Evolutionary conservation across 2,888 invertebrate species (phyloP).

Genomic region (Eupithecia pulchellata): DNA sequence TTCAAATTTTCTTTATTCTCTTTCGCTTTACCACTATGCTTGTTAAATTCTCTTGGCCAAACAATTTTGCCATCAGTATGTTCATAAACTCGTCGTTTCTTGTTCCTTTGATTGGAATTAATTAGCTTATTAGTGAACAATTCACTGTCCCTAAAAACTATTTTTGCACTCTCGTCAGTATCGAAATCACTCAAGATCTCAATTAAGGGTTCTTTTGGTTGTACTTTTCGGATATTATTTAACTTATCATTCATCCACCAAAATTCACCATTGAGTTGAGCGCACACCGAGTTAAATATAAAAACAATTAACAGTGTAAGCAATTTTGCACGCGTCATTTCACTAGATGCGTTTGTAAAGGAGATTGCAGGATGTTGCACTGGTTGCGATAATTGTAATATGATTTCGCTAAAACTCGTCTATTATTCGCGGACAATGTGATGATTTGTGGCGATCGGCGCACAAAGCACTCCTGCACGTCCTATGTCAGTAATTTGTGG

Average conservation of each 20-base stretch:
- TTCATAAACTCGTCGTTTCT: conserved; percentile 42
- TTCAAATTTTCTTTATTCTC: conserved; percentile 22
- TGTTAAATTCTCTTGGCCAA: conserved; percentile 43
- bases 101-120: conserved; percentile 33
- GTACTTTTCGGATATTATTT: conserved; percentile 54
- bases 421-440: conserved; percentile 69
- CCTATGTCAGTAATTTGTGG: conserved; percentile 55
- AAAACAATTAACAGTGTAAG: conserved; percentile 53
- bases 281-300: conserved; percentile 51
- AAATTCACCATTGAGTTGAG: conserved; percentile 74
- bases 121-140: conserved; percentile 32
- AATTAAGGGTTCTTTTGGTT: conserved; percentile 59
- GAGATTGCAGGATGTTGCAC: conserved; percentile 72
- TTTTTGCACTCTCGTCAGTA: conserved; percentile 70
- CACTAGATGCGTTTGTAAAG: conserved; percentile 49
- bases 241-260: conserved; percentile 76
- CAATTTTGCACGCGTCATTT: conserved; percentile 56
- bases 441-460: conserved; percentile 56
- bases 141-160: conserved; percentile 65
- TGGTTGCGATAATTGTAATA: conserved; percentile 61
- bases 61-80: conserved; percentile 44
- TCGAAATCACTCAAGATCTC: conserved; percentile 68
- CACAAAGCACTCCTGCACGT: conserved; percentile 55
- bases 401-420: conserved; percentile 63
- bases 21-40: conserved; percentile 18